Evolutionary conservation across 2,888 invertebrate species (phyloP), one percentile per base, ranked within the genome.

Genomic region (Lithophane leautieri): DNA sequence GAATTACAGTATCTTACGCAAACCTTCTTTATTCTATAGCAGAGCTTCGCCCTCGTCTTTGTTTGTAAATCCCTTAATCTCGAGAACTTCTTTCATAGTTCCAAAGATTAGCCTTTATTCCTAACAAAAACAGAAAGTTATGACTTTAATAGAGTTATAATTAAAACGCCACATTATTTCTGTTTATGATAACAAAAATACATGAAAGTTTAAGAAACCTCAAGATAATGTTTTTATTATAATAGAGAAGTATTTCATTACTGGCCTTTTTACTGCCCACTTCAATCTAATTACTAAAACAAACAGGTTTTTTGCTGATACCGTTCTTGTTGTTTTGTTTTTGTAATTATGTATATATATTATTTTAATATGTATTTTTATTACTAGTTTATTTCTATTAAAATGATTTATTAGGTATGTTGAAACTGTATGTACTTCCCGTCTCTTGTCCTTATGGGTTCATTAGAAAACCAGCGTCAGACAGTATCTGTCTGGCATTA

Each of bases 121-220:
- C 28, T 12, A 78, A 83, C 73, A 69, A 68, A 84, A 83, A 80
- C 54, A 71, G 47, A 52, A 79, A 74, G 73, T 83, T 70, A 19
- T 28, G 54, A 70, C 62, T 76, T 76, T 77, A 74, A 77, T 77
- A 60, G 22, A 70, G 50, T 84, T 80, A 63, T 73, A 84, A 83
- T 83, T 80, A 83, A 83, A 80, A 65, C 77, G 25, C 40, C 50
- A 77, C 70, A 70, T 76, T 73, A 73, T 67, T 50, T 65, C 19
- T 67, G 52, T 62, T 67, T 14, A 11, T 44, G 62, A 50, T 50
- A 47, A 78, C 65, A 58, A 69, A 70, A 56, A 66, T 28, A 68
- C 14, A 68, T n/a, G 28, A 54, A 61, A 50, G 44, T 58, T 82
- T 34, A 8, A 42, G 47, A 47, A 61, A 50, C 16, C 47, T 19